These are phyloP conservation scores for Mythimna ferrago DNA, from an alignment of 2,888 invertebrate species.

Conservation along the genomic window DNA sequence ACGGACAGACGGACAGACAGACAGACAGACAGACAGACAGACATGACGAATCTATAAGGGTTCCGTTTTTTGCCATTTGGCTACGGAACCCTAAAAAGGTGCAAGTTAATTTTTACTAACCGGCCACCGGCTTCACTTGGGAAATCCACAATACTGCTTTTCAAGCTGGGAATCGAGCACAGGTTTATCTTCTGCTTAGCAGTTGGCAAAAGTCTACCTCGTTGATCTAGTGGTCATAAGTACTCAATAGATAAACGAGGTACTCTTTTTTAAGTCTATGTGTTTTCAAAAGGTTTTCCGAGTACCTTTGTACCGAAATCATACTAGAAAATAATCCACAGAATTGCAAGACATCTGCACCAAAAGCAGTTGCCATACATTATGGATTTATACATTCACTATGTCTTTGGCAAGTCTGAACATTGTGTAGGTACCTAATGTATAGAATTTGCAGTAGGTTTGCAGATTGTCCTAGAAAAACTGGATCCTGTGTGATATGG, in stretches of 20 bases:
- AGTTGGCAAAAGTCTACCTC: neutral
- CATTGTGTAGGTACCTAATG: too few relatives aligned
- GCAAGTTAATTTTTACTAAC: neutral
- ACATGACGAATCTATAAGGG: too few relatives aligned
- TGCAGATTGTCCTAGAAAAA: constrained; percentile 10
- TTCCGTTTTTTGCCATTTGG: too few relatives aligned
- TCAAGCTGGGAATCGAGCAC: neutral
- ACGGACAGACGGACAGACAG: too few relatives aligned
- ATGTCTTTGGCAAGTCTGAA: neutral
- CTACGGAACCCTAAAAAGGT: too few relatives aligned
- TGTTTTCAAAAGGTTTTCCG: neutral
- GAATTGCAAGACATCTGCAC: neutral
- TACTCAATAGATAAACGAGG: neutral
- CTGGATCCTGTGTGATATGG: constrained; percentile 46
- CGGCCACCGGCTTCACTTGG: neutral
- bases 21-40: too few relatives aligned
- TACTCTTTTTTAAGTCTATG: neutral
- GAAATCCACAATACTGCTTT: neutral
- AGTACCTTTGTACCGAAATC: neutral
- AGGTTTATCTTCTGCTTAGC: neutral
- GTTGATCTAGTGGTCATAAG: neutral
- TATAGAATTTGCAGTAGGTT: neutral
- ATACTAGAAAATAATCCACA: neutral
- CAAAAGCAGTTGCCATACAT: neutral
- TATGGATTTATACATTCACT: neutral